These are phyloP conservation scores for Vombatus ursinus DNA, from an alignment of 2,113 vertebrate genomes.

Conservation along the genomic window DNA sequence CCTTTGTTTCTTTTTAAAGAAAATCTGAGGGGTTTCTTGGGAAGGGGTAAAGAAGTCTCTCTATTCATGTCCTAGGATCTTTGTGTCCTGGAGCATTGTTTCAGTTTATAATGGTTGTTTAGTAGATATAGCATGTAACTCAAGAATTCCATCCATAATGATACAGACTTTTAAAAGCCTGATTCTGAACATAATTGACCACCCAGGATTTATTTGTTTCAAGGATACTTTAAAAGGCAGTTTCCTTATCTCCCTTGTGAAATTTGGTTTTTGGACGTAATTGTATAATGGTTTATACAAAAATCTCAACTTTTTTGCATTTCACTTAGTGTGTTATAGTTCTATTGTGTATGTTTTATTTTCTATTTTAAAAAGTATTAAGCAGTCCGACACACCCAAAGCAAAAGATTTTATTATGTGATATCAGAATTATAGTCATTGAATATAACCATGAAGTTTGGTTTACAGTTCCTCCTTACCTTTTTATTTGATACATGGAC, in stretches of 20 bases:
- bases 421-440: neutral
- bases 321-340: neutral
- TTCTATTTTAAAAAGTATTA: slow-evolving; percentile 7
- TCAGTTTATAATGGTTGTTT: slow-evolving; percentile 72
- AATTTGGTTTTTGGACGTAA: neutral
- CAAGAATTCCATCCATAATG: slow-evolving; percentile 59
- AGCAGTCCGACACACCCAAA: neutral
- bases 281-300: neutral
- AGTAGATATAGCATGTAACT: slow-evolving; percentile 68
- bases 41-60: slow-evolving; percentile 75
- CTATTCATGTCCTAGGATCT: slow-evolving; percentile 71
- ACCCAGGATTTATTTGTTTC: slow-evolving; percentile 66
- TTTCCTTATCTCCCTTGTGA: neutral
- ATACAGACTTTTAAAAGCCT: slow-evolving; percentile 51
- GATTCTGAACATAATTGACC: slow-evolving; percentile 51
- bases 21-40: slow-evolving; percentile 76
- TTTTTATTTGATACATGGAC: slow-evolving; percentile 38
- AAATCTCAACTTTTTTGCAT: neutral
- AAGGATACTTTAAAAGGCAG: slow-evolving; percentile 38
- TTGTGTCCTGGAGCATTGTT: slow-evolving; percentile 77
- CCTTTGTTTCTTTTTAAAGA: slow-evolving; percentile 76
- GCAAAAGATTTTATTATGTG: slow-evolving; percentile 9
- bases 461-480: slow-evolving; percentile 32
- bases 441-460: neutral
- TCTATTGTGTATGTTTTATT: neutral